Base-by-base conservation (phyloP, 2,888 invertebrate species). In the Stegana nigrithorax region DNA sequence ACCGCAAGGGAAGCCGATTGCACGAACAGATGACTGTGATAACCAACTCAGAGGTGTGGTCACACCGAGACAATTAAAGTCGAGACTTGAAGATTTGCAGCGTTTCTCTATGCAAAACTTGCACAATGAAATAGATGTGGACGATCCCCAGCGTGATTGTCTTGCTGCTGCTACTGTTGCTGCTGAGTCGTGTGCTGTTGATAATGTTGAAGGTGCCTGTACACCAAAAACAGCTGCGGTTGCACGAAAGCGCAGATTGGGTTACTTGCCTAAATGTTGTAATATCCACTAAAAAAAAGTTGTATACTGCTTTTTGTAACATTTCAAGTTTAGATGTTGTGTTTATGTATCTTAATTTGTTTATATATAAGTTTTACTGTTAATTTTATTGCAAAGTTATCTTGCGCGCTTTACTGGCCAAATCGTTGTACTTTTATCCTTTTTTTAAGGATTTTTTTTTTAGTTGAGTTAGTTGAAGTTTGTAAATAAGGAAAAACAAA, bases 61-160 rank as follows among this genome's bases (percentile, higher is more conserved):
- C 0, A 90, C 91, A 0, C 91, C 92, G 0, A 86, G 88, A 2
- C 90, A 90, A 70, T 83, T 92, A 10, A 91, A 90, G 79, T 88
- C 86, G 72, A 86, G 90, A 67, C 78, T 92, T 66, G 90, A 89
- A 80, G 84, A 78, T 59, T 71, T 84, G 19, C 81, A 83, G 56
- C 76, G 79, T 47, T 68, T 74, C 44, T 81, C 81, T 42, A 44
- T 75, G 55, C 69, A 74, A 65, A 70, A 67, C 60, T 59, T 65
- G 25, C 57, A 66, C 29, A 53, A 55, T 29, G 65, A 70, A 14
- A 65, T 36, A n/a, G 64, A 60, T 64, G n/a, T n/a, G n/a, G n/a
- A n/a, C n/a, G n/a, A n/a, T n/a, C n/a, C n/a, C n/a, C n/a, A n/a
- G n/a, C n/a, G n/a, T n/a, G n/a, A n/a, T n/a, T n/a, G n/a, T n/a